Conservation (phyloP, 2,888 invertebrate species). For the Ophion ventricosus region DNA sequence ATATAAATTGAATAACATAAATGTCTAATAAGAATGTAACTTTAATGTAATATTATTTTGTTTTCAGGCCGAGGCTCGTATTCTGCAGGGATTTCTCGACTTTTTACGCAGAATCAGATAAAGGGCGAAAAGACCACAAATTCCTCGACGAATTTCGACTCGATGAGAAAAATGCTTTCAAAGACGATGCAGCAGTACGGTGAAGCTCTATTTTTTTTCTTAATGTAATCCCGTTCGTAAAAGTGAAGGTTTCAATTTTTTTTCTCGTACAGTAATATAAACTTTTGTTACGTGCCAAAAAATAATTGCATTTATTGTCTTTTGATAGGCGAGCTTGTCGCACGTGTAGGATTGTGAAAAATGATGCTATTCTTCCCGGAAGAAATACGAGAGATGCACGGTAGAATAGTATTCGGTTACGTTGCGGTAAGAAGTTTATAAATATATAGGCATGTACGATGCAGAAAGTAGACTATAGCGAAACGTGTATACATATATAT, state of each 20-base stretch:
- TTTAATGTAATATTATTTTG: neutral
- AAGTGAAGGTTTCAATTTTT: neutral
- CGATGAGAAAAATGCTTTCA: no score
- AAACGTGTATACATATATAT: neutral
- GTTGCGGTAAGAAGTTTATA: slow-evolving; percentile 36
- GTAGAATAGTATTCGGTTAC: slow-evolving; percentile 45
- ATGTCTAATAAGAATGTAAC: neutral
- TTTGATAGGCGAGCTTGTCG: neutral
- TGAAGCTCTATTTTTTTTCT: no score
- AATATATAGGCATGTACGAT: neutral
- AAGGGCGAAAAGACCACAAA: no score
- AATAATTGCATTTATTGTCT: neutral
- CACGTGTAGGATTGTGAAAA: neutral
- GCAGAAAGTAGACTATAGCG: neutral
- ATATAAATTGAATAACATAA: neutral
- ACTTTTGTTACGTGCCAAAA: neutral
- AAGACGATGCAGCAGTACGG: no score
- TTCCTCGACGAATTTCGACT: no score
- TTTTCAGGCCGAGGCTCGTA: neutral
- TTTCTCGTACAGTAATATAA: neutral
- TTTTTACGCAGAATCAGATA: no score
- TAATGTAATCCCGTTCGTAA: neutral
- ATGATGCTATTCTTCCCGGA: neutral
- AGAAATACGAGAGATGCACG: slow-evolving; percentile 19
- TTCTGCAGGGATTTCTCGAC: no score